Evolutionary conservation across 2,888 invertebrate genomes (phyloP), one percentile per base, ranked within the genome.

Genomic region (Philhelius pedissequus): DNA sequence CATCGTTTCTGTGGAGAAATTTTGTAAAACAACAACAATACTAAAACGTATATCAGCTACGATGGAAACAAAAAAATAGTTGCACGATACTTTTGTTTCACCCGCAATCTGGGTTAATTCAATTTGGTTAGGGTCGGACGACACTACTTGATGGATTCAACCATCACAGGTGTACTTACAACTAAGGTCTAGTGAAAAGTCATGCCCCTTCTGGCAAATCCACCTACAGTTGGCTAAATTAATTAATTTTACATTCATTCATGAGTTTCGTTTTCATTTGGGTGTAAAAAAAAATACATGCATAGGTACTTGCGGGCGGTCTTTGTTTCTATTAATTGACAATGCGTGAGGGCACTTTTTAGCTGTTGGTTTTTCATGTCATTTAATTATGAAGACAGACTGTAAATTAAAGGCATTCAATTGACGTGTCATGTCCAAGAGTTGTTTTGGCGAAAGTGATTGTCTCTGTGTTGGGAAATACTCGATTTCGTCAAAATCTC

Each of bases 41-140:
- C 25, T 32, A 52, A 60, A 78, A 70, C 80, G 80, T 70, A 76
- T 76, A 5, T 5, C 76, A 56, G 35, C 4, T 20, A 56, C 32
- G 20, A 35, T 30, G 27, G n/a, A 25, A 11, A 43, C 5, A 27
- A 56, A 38, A 25, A 38, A 35, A 38, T 45, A 56, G 58, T 38
- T 45, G 62, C 76, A 60, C 15, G 48, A 30, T 25, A 83, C 83
- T 78, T 83, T 79, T 74, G 74, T 64, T 83, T 79, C 79, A 70
- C 79, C 79, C 38, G 66, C 74, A 40, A 83, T 62, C 64, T 83
- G 79, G 83, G 83, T 79, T 83, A 83, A 58, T 73, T 66, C 20
- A 30, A 40, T 58, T 68, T n/a, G n/a, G 68, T 40, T 50, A 69
- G 30, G 52, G 69, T 62, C 62, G 66, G 58, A 25, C 50, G 20